Conservation (phyloP, 2,888 invertebrate species). For the Cataglyphis rosenhaueri region DNA sequence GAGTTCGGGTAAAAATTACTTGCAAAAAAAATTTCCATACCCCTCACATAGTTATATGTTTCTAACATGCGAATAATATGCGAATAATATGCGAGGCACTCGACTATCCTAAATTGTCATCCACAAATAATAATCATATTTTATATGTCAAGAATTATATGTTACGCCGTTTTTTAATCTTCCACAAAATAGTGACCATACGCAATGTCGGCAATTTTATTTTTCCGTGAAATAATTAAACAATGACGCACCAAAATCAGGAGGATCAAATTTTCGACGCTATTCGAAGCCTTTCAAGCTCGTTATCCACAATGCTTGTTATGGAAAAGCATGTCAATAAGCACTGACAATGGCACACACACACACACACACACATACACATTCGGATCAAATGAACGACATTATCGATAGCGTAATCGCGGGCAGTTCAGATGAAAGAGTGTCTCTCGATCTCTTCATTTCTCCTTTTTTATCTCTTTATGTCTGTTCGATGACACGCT, state of each 20-base stretch:
- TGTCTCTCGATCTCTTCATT: neutral
- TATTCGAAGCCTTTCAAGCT: conserved; percentile 5
- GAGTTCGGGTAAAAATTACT: neutral
- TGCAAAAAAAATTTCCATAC: conserved; percentile 7
- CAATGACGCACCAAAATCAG: neutral
- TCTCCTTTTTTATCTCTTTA: conserved; percentile 22
- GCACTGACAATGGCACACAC: conserved; percentile 39
- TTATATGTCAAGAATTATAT: neutral
- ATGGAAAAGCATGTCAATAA: conserved; percentile 52
- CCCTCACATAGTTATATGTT: neutral
- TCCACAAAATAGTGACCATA: neutral
- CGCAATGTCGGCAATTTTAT: neutral
- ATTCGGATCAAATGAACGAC: conserved; percentile 16
- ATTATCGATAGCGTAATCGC: conserved; percentile 50
- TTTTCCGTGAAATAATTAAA: conserved; percentile 23
- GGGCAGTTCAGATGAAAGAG: conserved; percentile 30
- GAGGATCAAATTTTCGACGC: neutral
- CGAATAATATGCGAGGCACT: neutral
- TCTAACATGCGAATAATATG: neutral
- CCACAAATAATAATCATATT: too few species aligned
- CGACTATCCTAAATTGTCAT: too few species aligned
- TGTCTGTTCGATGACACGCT: conserved; percentile 36
- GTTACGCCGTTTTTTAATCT: neutral
- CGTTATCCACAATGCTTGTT: conserved; percentile 26
- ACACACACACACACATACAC: neutral